These are phyloP conservation scores for Cynaeus angustus DNA, from an alignment of 2,888 invertebrate species.

Conservation along the genomic window DNA sequence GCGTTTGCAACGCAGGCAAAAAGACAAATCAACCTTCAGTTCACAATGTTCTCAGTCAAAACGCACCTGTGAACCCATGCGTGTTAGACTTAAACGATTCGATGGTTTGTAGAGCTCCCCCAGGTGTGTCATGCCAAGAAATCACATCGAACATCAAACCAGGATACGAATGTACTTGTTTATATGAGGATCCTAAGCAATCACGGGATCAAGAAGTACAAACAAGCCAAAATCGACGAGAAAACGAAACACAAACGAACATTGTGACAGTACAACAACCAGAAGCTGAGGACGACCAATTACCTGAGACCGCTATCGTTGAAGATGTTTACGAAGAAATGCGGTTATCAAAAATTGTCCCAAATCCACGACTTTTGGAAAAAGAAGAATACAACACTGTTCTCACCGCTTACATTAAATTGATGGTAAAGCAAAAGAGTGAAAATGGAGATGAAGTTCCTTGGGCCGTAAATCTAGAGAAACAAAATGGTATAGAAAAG, in stretches of 20 bases:
- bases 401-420: slow-evolving; percentile 75
- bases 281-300: slow-evolving; percentile 52
- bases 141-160: neutral
- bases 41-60: no score
- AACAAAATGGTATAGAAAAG: slow-evolving; percentile 74
- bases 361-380: slow-evolving; percentile 71
- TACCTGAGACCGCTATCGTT: slow-evolving; percentile 50
- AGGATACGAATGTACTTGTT: neutral
- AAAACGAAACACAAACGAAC: slow-evolving; percentile 49
- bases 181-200: neutral
- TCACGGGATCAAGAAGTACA: neutral
- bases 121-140: neutral
- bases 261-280: slow-evolving; percentile 57
- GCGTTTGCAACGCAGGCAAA: slow-evolving; percentile 14
- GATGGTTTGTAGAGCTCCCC: neutral
- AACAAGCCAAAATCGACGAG: neutral
- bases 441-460: slow-evolving; percentile 70
- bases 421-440: slow-evolving; percentile 69
- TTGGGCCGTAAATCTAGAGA: slow-evolving; percentile 62
- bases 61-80: neutral
- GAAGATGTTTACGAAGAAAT: slow-evolving; percentile 70
- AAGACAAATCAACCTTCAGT: neutral
- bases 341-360: slow-evolving; percentile 73
- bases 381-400: slow-evolving; percentile 72
- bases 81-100: neutral